Evolutionary conservation across 2,888 invertebrate genomes (phyloP).

Genomic region (Drosophila rubida): DNA sequence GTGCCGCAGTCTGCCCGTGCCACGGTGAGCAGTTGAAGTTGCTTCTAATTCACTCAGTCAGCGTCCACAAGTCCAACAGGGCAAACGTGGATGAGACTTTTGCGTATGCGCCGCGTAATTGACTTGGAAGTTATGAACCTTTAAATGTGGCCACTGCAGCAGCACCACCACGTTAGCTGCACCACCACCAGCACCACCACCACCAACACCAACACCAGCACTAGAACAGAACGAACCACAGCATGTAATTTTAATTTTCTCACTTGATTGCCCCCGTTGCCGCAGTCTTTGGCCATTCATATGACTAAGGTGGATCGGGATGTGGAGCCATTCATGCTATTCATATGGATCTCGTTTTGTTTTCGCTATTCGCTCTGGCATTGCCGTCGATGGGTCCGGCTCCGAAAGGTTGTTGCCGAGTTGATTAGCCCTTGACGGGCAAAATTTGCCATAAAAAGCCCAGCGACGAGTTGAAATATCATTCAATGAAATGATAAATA

Average conservation of each 20-base stretch:
- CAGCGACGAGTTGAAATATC: slow-evolving; percentile 8
- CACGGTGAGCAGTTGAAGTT: not conserved
- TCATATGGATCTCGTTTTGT: slow-evolving; percentile 24
- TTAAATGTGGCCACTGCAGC: slow-evolving; percentile 73
- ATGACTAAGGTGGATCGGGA: slow-evolving; percentile 19
- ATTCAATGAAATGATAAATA: not conserved
- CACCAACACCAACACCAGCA: slow-evolving; percentile 22
- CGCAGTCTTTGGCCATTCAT: slow-evolving; percentile 53
- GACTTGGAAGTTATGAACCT: slow-evolving; percentile 82
- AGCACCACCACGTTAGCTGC: slow-evolving; percentile 21
- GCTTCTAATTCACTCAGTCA: slow-evolving; percentile 59
- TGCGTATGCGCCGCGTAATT: slow-evolving; percentile 72
- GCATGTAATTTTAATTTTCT: slow-evolving; percentile 80
- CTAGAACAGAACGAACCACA: slow-evolving; percentile 21
- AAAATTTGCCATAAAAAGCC: not conserved
- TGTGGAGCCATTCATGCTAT: slow-evolving; percentile 48
- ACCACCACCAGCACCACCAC: slow-evolving; percentile 16
- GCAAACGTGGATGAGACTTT: slow-evolving; percentile 45
- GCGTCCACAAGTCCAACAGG: slow-evolving; percentile 30
- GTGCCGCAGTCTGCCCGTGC: not conserved
- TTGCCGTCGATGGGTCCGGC: slow-evolving; percentile 36
- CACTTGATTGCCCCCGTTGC: slow-evolving; percentile 76
- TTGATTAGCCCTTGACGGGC: slow-evolving; percentile 50
- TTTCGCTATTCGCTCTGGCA: slow-evolving; percentile 38
- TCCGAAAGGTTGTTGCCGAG: slow-evolving; percentile 11